Percentiles rank a stretch among this genome's conserved stretches.
These are phyloP conservation scores for Euplexia lucipara DNA, from an alignment of 2,888 invertebrate genomes.

Conservation along the genomic window DNA sequence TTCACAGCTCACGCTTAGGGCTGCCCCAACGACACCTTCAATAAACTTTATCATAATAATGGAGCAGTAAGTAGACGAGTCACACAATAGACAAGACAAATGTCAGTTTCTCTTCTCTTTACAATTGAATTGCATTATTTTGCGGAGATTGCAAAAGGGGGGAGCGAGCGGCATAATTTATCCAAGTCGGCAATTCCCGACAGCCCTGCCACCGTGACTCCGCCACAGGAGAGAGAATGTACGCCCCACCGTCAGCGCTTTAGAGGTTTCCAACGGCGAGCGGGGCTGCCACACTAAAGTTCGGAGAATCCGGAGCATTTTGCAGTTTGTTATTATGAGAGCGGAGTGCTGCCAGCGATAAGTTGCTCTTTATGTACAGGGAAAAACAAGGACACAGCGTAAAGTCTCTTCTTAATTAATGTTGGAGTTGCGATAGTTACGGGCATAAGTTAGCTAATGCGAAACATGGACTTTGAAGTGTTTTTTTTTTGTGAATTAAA, in stretches of 20 bases:
- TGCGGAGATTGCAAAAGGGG: conserved; percentile 85
- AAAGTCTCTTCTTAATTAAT: conserved; percentile 65
- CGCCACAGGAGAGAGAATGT: conserved; percentile 84
- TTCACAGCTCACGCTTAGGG: conserved; percentile 58
- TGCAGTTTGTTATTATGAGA: conserved; percentile 88
- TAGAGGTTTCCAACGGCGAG: conserved; percentile 84
- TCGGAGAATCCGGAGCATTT: conserved; percentile 87
- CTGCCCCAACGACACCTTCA: conserved; percentile 49
- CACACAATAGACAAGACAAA: conserved; percentile 81
- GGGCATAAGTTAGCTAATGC: conserved; percentile 61
- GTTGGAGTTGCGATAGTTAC: conserved; percentile 61
- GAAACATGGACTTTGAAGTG: conserved; percentile 44
- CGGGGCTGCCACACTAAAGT: conserved; percentile 84
- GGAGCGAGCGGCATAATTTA: conserved; percentile 86
- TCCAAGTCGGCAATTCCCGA: conserved; percentile 86
- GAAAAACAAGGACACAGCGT: conserved; percentile 76
- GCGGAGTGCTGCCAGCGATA: conserved; percentile 80
- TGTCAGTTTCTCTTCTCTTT: conserved; percentile 80
- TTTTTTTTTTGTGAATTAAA: conserved; percentile 20
- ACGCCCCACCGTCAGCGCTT: conserved; percentile 87
- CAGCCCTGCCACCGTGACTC: conserved; percentile 84
- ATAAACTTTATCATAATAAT: conserved; percentile 60
- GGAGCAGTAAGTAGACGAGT: conserved; percentile 66
- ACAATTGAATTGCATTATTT: conserved; percentile 87
- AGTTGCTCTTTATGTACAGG: conserved; percentile 82